Evolutionary conservation across 2,797 vertebrate genomes (phyloP), one percentile per base, ranked within the genome.

Genomic region (Argya squamiceps): DNA sequence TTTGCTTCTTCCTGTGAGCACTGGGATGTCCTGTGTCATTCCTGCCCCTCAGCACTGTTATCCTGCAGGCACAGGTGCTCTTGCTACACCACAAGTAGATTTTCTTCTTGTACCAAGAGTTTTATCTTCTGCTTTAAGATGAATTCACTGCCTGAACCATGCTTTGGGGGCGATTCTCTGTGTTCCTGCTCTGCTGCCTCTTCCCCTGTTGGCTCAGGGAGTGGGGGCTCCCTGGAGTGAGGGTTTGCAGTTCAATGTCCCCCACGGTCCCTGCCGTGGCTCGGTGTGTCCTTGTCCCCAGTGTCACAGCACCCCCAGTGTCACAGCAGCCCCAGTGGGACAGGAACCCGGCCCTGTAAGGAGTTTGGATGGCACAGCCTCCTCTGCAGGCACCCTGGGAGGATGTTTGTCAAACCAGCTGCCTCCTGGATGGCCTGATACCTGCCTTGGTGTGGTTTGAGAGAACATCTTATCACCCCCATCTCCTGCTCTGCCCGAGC

Each of bases 351-450:
- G 49, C 50, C 29, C 52, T 53, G 52, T 18, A 5, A 17, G 49
- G 27, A 20, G 63, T 55, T 44, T 32, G 81, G 46, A 9, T 32
- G 83, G 83, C 64, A 15, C 4, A 4, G 0, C 12, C 55, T 53
- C 30, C 90, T 65, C 62, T 41, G 32, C 9, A 10, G 89, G 88
- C n/a, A 2, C 47, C 55, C 77, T 5, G 36, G 58, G 91, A 97
- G 91, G 96, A 96, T 96, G 93, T 96, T 96, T 96, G 94, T 97
- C 91, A 95, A 60, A 84, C 23, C 49, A 73, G 81, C 84, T 70
- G 68, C 73, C 88, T 94, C 89, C 75, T 75, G 88, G 92, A 81
- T 91, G 76, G 46, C 80, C 76, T 58, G 94, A 64, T 44, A 59
- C 6, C 59, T 41, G 70, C 81, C 73, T 93, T 89, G 73, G 64